Evolutionary conservation across 2,797 vertebrate species (phyloP).

Genomic region (Menidia menidia): DNA sequence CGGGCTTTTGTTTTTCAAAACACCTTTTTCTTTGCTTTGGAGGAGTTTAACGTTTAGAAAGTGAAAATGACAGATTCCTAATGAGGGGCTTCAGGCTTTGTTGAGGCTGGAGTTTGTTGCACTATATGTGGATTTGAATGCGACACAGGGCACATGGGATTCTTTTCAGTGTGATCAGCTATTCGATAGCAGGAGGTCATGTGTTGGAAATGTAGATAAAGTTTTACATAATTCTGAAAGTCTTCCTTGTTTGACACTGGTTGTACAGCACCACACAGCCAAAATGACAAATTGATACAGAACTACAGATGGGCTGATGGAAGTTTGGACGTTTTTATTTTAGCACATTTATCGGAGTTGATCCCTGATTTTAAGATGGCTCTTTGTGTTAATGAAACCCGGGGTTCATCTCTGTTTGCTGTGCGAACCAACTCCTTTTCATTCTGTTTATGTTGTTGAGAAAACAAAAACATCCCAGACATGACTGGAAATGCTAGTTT

Average conservation of each 20-base stretch:
- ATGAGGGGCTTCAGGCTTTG: conserved; percentile 9
- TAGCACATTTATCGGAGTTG: conserved; percentile 5
- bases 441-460: background rate
- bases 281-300: conserved; percentile 34
- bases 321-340: conserved; percentile 12
- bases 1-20: background rate
- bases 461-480: background rate
- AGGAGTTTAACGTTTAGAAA: background rate
- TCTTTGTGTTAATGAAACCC: conserved; percentile 1
- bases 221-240: conserved; percentile 75
- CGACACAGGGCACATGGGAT: conserved; percentile 38
- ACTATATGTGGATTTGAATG: conserved; percentile 44
- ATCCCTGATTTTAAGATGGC: conserved; percentile 6
- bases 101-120: background rate
- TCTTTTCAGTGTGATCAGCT: conserved; percentile 54
- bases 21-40: background rate
- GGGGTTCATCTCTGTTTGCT: conserved; percentile 9
- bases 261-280: conserved; percentile 31
- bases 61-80: background rate
- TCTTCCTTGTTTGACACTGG: conserved; percentile 65
- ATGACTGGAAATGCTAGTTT: background rate
- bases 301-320: conserved; percentile 19
- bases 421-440: conserved; percentile 1
- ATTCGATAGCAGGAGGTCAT: conserved; percentile 60
- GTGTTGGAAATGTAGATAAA: conserved; percentile 70